Base-by-base conservation (phyloP, 2,888 invertebrate genomes). In the Frankliniella fusca region DNA sequence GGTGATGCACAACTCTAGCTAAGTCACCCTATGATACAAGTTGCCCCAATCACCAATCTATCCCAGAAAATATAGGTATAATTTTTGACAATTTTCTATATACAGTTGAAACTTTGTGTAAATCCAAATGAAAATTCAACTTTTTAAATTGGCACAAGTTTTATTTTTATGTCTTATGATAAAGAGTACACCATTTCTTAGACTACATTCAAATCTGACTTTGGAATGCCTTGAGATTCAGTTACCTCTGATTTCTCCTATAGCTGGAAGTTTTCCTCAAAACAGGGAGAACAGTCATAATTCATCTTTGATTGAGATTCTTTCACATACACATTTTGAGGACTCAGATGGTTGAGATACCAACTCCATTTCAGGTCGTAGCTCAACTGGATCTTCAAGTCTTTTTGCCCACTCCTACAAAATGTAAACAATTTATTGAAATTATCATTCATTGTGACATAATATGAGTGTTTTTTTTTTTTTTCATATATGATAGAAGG, bases 341-440 rank as follows among this genome's bases (percentile, higher is more conserved):
- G 87, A 86, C 85, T 88, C 85, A 82, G 88, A 87, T 80, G 88
- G 88, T 86, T 91, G 90, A 83, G 89, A 87, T 49, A 93, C 90
- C 85, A 89, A 87, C 86, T 93, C 93, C 93, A 93, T 93, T 81
- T 88, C 91, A 38, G 90, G 88, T n/a, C 90, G 87, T 65, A 93
- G 87, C 83, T 88, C 87, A 76, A 93, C 88, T 18, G 89, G 87
- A 84, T 91, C 93, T 80, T 87, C 88, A 80, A 95, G 87, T 84
- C 91, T 90, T 86, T 92, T 92, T 86, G 93, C 93, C 92, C 94
- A 95, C 90, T 95, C 93, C 92, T 94, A 85, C 82, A 88, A 88
- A 85, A 85, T 65, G 82, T 80, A 27, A 48, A 76, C 81, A 80
- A 80, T 65, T 80, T 49, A 82, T 28, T 80, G 20, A 70, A 83